Evolutionary conservation across 1,140 invertebrate species (phyloP), one percentile per base, ranked within the genome.

Genomic region (Campoletis sonorensis): DNA sequence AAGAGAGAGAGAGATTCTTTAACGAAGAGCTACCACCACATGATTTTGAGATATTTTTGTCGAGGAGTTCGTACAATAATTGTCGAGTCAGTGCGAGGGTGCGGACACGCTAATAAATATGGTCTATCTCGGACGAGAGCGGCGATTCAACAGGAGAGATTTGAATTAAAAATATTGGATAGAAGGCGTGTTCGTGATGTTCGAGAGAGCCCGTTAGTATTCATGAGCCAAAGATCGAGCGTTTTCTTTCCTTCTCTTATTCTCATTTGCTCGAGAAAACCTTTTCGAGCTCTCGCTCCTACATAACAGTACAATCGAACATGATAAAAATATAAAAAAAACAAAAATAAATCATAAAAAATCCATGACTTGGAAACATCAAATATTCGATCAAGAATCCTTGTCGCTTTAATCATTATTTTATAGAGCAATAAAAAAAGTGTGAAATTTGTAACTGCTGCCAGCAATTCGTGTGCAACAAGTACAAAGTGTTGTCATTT

Each of bases 21-120:
- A 13, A 23, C 37, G 0, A 72, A 49, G 21, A 64, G 27, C 27
- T 64, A 64, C 3, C 61, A 18, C 1, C 61, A 64, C 23, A 64
- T 58, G 1, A 68, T 16, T 27, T 49, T 18, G 70, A 72, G 70
- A 72, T 45, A 0, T 45, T 45, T 72, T 72, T 40, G 37, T 72
- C 70, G 33, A 37, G 37, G 18, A 70, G 68, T 70, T 49, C 37
- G 18, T 72, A 27, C 23, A 72, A 72, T 72, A 40, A 23, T 49
- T 40, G 37, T 45, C 70, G 37, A 40, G 37, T 49, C 33, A 72
- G 70, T 40, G 40, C 40, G 61, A 64, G 61, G 70, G 70, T 70
- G 33, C 70, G 37, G 70, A 72, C 70, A 72, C 70, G 70, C 70
- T 72, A 72, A 72, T 72, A 72, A 72, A 72, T 72, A 72, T 26